Evolutionary conservation across 2,797 vertebrate species (phyloP).

Genomic region (Poeciliopsis presidionis): DNA sequence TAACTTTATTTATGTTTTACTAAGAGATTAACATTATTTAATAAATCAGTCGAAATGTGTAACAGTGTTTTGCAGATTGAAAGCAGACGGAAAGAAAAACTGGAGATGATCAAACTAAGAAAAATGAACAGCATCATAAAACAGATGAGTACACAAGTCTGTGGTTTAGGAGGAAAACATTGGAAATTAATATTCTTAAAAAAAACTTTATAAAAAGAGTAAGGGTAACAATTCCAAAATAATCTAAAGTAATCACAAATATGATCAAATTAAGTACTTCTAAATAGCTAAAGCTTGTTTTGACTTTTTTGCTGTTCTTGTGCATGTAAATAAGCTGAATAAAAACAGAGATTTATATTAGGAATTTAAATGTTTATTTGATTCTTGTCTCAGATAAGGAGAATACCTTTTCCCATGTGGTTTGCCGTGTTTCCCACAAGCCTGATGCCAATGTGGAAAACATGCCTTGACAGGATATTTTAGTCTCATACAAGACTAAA

Average conservation of each 20-base stretch:
- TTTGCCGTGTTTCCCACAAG: not conserved
- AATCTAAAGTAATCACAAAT: not conserved
- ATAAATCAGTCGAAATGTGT: not conserved
- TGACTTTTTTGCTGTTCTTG: not conserved
- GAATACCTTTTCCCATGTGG: not conserved
- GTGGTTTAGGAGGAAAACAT: not conserved
- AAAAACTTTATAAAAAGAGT: not conserved
- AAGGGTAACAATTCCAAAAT: not conserved
- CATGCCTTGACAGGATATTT: no score
- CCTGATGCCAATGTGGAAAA: not conserved
- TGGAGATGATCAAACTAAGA: not conserved
- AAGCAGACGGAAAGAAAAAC: not conserved
- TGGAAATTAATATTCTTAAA: not conserved
- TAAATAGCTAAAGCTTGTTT: not conserved
- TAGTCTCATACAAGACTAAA: not conserved
- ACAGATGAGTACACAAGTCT: not conserved
- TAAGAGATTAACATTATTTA: not conserved
- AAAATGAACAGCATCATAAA: not conserved
- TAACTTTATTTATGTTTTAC: not conserved
- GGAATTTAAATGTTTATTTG: not conserved
- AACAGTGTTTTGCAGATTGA: not conserved
- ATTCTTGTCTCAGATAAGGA: not conserved
- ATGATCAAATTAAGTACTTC: not conserved
- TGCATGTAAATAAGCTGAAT: not conserved
- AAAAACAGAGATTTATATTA: not conserved